phyloP scores from a whole-genome alignment of 2,797 vertebrate genomes.

The Streptopelia turtur region DNA sequence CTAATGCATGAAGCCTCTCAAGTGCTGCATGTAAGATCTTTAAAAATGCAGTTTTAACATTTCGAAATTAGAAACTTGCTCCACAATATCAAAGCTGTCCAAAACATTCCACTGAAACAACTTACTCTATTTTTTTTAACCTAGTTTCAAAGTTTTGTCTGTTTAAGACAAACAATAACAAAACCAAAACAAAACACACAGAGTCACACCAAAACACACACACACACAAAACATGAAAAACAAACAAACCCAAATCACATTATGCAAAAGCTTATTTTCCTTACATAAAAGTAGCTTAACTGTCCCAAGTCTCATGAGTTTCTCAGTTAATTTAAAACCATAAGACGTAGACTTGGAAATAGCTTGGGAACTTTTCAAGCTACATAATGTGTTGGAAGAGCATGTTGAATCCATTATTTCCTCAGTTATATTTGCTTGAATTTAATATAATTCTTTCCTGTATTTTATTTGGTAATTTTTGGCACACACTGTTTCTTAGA shows the following conservation, averaged over 20 bases:
- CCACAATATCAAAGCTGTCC: not conserved
- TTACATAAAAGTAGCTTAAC: not conserved
- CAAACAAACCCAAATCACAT: rapidly evolving
- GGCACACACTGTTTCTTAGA: not conserved
- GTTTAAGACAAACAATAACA: not conserved
- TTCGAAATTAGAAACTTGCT: not conserved
- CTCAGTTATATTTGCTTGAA: not conserved
- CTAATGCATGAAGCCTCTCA: not conserved
- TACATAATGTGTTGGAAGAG: not conserved
- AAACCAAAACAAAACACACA: too few relatives aligned
- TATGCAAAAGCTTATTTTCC: not conserved
- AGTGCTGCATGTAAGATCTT: not conserved
- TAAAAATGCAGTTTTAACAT: not conserved
- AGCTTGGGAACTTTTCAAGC: not conserved
- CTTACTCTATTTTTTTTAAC: not conserved
- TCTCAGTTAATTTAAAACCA: not conserved
- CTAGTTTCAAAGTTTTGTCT: not conserved
- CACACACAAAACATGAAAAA: too few relatives aligned
- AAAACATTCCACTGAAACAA: not conserved
- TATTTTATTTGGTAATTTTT: slow-evolving; percentile 23
- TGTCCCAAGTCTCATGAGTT: not conserved
- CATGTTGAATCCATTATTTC: not conserved
- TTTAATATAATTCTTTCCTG: not conserved
- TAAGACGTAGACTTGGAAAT: not conserved
- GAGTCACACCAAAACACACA: too few relatives aligned